These are phyloP conservation scores for Yasuhikotakia modesta DNA, from an alignment of 2,797 vertebrate species.

Conservation along the genomic window DNA sequence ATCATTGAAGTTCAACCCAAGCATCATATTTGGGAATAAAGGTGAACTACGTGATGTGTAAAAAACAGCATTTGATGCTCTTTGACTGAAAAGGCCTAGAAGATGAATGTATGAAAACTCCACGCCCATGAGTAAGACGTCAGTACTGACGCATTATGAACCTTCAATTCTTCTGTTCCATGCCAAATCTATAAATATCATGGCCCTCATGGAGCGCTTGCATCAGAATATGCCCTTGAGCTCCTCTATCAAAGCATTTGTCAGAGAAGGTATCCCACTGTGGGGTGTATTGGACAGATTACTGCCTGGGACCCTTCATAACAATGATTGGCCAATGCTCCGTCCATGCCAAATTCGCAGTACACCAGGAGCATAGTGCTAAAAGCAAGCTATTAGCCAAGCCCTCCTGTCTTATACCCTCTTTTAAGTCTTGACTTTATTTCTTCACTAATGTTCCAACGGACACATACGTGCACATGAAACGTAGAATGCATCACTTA, in stretches of 20 bases:
- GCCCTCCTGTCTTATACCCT: background rate
- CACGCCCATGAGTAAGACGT: slow-evolving; percentile 28
- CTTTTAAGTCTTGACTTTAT: slow-evolving; percentile 12
- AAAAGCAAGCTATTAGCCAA: background rate
- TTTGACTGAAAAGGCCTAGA: slow-evolving; percentile 12
- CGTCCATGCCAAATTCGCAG: slow-evolving; percentile 9
- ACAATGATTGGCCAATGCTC: slow-evolving; percentile 27
- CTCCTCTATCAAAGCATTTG: slow-evolving; percentile 30
- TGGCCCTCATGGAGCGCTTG: slow-evolving; percentile 16
- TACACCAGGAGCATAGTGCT: slow-evolving; percentile 23
- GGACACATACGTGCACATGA: background rate
- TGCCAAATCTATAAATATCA: slow-evolving; percentile 44
- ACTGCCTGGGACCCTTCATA: slow-evolving; percentile 30
- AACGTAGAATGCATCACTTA: background rate
- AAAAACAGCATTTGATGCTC: slow-evolving; percentile 1
- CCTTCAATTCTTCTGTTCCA: slow-evolving; percentile 15
- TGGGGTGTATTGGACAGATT: slow-evolving; percentile 48
- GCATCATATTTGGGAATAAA: too few relatives aligned
- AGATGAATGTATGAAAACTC: slow-evolving; percentile 3
- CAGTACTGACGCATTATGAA: slow-evolving; percentile 20
- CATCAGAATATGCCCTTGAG: slow-evolving; percentile 45
- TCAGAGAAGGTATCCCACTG: slow-evolving; percentile 48
- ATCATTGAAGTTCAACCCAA: too few relatives aligned
- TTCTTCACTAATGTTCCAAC: background rate
- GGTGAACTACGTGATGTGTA: too few relatives aligned